phyloP scores from a whole-genome alignment of 2,888 invertebrate genomes.

The Polyommatus icarus region DNA sequence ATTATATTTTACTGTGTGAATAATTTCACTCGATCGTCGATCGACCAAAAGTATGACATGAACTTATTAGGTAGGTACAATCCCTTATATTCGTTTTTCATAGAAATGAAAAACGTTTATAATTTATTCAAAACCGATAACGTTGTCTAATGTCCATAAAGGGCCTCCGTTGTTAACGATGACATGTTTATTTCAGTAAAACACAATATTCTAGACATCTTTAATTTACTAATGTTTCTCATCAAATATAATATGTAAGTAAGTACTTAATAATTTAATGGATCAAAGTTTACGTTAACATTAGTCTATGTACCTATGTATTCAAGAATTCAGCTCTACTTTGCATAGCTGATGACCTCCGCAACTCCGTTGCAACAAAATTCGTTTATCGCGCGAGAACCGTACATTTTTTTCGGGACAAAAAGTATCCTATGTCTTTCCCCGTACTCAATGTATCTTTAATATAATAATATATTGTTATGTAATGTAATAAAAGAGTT shows the following conservation, averaged over 20 bases:
- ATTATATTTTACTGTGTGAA: not conserved
- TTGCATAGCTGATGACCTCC: no score
- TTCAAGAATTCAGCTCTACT: no score
- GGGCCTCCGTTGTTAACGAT: not conserved
- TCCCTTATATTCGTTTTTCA: not conserved
- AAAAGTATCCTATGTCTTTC: no score
- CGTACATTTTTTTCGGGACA: no score
- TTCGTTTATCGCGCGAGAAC: no score
- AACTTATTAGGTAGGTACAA: no score
- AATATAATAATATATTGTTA: no score
- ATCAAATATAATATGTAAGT: not conserved
- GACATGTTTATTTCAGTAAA: constrained; percentile 9
- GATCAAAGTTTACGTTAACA: not conserved
- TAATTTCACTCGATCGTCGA: not conserved
- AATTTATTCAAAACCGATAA: not conserved
- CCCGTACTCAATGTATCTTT: no score
- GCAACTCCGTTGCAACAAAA: no score
- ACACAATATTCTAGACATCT: not conserved
- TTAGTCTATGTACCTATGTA: no score
- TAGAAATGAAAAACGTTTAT: not conserved
- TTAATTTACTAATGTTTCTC: constrained; percentile 2
- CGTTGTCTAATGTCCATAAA: not conserved
- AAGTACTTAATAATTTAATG: not conserved
- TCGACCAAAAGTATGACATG: no score
- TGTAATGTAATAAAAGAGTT: no score